Evolutionary conservation across 2,113 vertebrate genomes (phyloP).

Genomic region (Catharus fuscescens): DNA sequence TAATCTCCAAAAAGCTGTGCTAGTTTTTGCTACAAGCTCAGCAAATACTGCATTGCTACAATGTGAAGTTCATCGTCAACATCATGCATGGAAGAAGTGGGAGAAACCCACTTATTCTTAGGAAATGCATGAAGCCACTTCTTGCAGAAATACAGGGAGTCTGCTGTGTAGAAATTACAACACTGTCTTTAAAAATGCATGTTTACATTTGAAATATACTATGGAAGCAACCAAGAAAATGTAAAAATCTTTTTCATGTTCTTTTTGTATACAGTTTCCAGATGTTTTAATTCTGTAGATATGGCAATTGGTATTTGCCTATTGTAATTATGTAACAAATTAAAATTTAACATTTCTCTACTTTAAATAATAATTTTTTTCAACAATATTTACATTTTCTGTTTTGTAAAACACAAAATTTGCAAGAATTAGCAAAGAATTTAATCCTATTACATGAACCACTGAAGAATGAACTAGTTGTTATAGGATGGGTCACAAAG

Average conservation of each 20-base stretch:
- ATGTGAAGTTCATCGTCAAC: slow-evolving; percentile 33
- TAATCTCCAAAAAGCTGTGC: slow-evolving; percentile 65
- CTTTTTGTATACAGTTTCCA: background rate
- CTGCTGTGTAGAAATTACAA: background rate
- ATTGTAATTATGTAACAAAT: background rate
- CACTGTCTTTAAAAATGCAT: background rate
- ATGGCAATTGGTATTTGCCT: background rate
- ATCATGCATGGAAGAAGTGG: slow-evolving; percentile 25
- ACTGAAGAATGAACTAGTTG: background rate
- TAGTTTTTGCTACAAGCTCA: slow-evolving; percentile 36
- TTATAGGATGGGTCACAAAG: background rate
- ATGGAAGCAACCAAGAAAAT: slow-evolving; percentile 17
- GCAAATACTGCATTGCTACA: slow-evolving; percentile 47
- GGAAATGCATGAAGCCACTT: slow-evolving; percentile 10
- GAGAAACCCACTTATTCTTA: background rate
- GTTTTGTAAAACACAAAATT: slow-evolving; percentile 5
- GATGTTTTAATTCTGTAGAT: background rate
- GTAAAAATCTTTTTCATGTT: background rate
- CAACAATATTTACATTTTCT: background rate
- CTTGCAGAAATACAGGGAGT: slow-evolving; percentile 3
- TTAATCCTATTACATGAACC: background rate
- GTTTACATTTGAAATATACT: slow-evolving; percentile 4
- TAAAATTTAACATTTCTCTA: slow-evolving; percentile 16
- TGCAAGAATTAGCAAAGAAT: background rate
- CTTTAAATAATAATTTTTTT: background rate